Evolutionary conservation across 2,797 vertebrate species (phyloP).

Genomic region (Siniperca undulata): DNA sequence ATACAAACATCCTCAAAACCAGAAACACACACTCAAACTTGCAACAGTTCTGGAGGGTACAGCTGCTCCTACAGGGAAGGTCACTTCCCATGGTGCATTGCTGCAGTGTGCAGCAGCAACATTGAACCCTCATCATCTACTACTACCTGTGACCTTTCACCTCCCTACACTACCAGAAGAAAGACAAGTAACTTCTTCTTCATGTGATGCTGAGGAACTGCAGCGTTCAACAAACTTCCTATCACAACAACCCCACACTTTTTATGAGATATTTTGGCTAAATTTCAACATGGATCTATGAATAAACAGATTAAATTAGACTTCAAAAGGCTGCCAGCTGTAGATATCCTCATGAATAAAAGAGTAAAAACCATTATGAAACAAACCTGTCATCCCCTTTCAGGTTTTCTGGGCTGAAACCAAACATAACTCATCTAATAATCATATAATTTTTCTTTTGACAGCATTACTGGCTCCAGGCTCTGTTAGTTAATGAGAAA

Average conservation of each 20-base stretch:
- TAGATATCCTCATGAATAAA: slow-evolving; percentile 16
- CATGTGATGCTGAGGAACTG: neutral
- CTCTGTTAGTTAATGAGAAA: slow-evolving; percentile 38
- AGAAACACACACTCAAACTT: neutral
- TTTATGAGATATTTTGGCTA: neutral
- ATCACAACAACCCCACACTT: neutral
- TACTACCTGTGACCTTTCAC: neutral
- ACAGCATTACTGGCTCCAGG: neutral
- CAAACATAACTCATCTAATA: slow-evolving; percentile 25
- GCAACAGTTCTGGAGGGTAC: neutral
- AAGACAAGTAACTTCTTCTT: neutral
- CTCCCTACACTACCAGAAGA: neutral
- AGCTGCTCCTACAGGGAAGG: neutral
- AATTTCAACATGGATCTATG: neutral
- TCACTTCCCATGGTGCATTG: slow-evolving; percentile 24
- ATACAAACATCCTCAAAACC: neutral
- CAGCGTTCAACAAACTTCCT: neutral
- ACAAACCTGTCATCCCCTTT: neutral
- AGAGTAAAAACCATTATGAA: slow-evolving; percentile 8
- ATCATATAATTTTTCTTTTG: slow-evolving; percentile 13
- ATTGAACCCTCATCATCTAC: neutral
- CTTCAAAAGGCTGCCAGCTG: neutral
- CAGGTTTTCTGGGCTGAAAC: neutral
- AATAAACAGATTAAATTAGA: slow-evolving; percentile 12
- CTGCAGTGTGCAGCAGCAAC: neutral